Base-by-base conservation (phyloP, 1,140 invertebrate genomes). In the Spodoptera litura region DNA sequence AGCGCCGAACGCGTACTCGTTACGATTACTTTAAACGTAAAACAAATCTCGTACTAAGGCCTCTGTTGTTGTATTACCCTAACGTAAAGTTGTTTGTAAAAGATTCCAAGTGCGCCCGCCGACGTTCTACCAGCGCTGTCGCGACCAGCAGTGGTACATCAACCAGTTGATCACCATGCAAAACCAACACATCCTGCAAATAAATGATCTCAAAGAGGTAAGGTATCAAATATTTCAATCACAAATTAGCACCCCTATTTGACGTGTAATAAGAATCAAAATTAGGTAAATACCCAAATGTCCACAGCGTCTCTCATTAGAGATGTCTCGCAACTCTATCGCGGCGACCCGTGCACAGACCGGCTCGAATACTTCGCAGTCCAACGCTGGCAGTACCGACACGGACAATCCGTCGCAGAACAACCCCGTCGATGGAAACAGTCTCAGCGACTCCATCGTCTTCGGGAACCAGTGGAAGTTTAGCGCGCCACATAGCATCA, bases 121-220 rank as follows among this genome's bases (percentile, higher is more conserved):
- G 12, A 99, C 98, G 62, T 99, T 98, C 94, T 99, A 97, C 89
- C 98, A 99, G 94, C 97, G 98, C 79, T 98, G 98, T 88, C 96
- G 98, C 81, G 98, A 99, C 94, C 98, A 98, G 87, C 97, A 98
- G 88, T 99, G 98, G 98, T 98, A 98, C 88, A 98, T 99, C 78
- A 97, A 96, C 90, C 98, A 98, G 92, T 94, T 99, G 59, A 95
- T 98, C 73, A 96, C 96, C 27, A 95, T 97, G 79, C 98, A 98
- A 92, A 96, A 96, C 90, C 97, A 98, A 88, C 97, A 97, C 85
- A 95, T 97, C 49, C 95, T 96, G 55, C 97, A 98, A 89, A 97
- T 98, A 75, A 98, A 97, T 95, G 97, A 98, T 95, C 95, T 98
- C 12, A 98, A 98, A 94, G 97, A 98, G 96, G 97, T 97, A 95